phyloP scores from a whole-genome alignment of 2,888 invertebrate genomes.

The Steinernema carpocapsae region DNA sequence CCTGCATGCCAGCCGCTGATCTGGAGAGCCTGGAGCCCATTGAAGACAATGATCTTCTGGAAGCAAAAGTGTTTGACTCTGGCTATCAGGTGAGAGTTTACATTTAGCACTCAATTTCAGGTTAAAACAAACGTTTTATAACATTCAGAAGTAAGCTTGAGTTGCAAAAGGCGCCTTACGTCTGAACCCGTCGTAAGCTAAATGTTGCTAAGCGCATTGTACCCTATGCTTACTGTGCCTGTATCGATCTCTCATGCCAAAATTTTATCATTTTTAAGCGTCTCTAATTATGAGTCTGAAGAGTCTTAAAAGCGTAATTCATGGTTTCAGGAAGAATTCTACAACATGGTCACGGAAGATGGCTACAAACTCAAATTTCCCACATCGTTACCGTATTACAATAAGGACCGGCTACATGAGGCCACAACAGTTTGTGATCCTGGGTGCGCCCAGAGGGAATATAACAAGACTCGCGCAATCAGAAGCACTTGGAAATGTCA shows the following conservation, averaged over 20 bases:
- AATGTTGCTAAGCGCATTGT: too few relatives aligned
- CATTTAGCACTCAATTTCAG: too few relatives aligned
- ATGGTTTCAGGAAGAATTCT: constrained; percentile 56
- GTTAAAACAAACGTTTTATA: too few relatives aligned
- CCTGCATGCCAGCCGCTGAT: constrained; percentile 46
- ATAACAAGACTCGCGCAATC: constrained; percentile 36
- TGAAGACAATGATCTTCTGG: constrained; percentile 39
- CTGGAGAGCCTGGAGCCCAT: constrained; percentile 32
- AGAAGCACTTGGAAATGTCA: constrained; percentile 48
- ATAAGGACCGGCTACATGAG: constrained; percentile 49
- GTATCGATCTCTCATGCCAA: too few relatives aligned
- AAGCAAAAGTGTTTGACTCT: constrained; percentile 42
- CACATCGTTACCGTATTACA: constrained; percentile 62
- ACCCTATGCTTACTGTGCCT: too few relatives aligned
- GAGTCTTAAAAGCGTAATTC: not conserved
- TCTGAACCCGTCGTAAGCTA: too few relatives aligned
- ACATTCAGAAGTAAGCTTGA: too few relatives aligned
- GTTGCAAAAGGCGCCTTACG: too few relatives aligned
- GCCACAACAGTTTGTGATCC: constrained; percentile 49
- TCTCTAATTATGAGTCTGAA: too few relatives aligned
- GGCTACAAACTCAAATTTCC: constrained; percentile 58
- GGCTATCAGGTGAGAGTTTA: constrained; percentile 41
- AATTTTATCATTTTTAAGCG: too few relatives aligned
- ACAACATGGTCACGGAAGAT: constrained; percentile 66
- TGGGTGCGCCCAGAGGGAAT: constrained; percentile 31